A percentile compares a stretch with the other conserved stretches of the same genome.
These are phyloP conservation scores for Napeogenes inachia DNA, from an alignment of 2,888 invertebrate genomes.

Conservation along the genomic window DNA sequence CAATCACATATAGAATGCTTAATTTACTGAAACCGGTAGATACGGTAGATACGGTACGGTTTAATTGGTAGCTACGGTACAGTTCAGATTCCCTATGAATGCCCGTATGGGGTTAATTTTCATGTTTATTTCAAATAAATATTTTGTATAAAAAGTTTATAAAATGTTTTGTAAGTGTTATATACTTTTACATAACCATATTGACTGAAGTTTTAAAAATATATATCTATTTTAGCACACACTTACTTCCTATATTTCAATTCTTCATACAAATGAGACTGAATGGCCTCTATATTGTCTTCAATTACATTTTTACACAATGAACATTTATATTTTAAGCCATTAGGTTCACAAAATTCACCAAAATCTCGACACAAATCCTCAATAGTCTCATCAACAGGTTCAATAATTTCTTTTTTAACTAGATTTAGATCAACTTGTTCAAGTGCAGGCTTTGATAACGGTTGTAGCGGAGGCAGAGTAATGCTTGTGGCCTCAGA, in stretches of 20 bases:
- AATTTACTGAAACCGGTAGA: too few relatives aligned
- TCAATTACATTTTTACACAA: conserved; percentile 78
- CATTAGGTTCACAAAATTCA: conserved; percentile 69
- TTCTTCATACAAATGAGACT: conserved; percentile 82
- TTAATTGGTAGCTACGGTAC: too few relatives aligned
- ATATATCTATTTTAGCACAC: neutral
- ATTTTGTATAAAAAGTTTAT: too few relatives aligned
- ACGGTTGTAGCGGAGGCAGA: conserved; percentile 11
- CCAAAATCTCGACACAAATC: conserved; percentile 53
- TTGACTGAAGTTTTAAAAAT: too few relatives aligned
- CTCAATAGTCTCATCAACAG: conserved; percentile 38
- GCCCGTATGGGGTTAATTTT: too few relatives aligned
- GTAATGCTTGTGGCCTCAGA: conserved; percentile 38
- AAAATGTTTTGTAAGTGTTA: too few relatives aligned
- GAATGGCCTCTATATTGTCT: conserved; percentile 77
- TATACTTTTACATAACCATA: too few relatives aligned
- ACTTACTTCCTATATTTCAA: conserved; percentile 81
- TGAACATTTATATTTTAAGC: conserved; percentile 78
- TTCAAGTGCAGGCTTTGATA: conserved; percentile 11
- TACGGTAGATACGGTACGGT: too few relatives aligned
- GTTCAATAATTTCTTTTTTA: conserved; percentile 49
- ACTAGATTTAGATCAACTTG: conserved; percentile 55
- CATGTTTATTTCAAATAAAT: too few relatives aligned
- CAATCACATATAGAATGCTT: too few relatives aligned
- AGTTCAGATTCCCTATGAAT: too few relatives aligned